These are phyloP conservation scores for Catostomus latipinnis DNA, from an alignment of 2,797 vertebrate species.

Conservation along the genomic window DNA sequence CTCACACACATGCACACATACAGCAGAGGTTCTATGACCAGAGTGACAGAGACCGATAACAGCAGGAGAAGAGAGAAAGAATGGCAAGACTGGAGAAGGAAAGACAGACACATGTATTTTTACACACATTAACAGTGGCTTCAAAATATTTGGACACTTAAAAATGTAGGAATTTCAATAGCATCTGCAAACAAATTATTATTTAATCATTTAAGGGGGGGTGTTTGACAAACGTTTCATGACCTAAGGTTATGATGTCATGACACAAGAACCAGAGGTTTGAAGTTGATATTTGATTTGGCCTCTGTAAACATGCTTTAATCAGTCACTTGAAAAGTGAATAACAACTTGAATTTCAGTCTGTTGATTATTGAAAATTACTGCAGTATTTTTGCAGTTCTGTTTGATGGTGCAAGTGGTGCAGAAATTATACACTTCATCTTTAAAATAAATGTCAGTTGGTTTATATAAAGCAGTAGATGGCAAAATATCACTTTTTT, in stretches of 20 bases:
- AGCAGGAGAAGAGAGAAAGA: slow-evolving; percentile 9
- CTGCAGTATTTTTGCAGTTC: no score
- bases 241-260: no score
- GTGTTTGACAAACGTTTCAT: no score
- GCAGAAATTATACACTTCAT: slow-evolving; percentile 1
- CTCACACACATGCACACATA: slow-evolving; percentile 29
- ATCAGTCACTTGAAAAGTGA: no score
- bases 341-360: no score
- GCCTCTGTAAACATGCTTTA: no score
- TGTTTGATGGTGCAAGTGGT: background rate
- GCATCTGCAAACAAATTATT: background rate
- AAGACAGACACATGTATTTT: slow-evolving; percentile 36
- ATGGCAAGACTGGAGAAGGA: slow-evolving; percentile 31
- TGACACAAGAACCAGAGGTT: no score
- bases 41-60: slow-evolving; percentile 32
- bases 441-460: background rate
- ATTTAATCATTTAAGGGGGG: no score
- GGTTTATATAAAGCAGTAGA: background rate
- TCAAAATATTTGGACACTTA: background rate
- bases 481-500: no score
- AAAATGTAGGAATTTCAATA: no score
- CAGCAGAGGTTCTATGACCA: slow-evolving; percentile 26
- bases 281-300: no score
- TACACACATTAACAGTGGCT: background rate
- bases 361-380: no score